Conservation (phyloP, 2,888 invertebrate genomes). For the Leptarthrus brevirostris region DNA sequence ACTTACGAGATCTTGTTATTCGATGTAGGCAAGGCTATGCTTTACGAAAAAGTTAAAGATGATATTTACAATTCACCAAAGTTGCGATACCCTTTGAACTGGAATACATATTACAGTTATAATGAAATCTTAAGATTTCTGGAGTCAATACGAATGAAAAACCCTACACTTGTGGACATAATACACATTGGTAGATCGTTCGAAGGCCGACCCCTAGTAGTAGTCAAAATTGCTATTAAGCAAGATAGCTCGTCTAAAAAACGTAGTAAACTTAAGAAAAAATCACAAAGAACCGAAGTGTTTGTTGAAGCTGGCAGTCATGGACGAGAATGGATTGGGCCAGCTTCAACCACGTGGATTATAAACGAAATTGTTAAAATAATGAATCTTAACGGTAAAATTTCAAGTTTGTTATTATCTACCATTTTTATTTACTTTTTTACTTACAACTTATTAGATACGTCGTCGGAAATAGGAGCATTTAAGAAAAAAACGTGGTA, state of each 20-base stretch:
- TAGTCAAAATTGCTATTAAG: slow-evolving; percentile 74
- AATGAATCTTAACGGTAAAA: slow-evolving; percentile 70
- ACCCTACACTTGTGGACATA: slow-evolving; percentile 75
- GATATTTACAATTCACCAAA: slow-evolving; percentile 57
- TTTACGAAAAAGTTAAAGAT: slow-evolving; percentile 75
- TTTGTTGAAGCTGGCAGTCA: slow-evolving; percentile 86
- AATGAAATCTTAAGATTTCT: slow-evolving; percentile 77
- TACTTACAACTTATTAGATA: too few species aligned
- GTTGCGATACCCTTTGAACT: slow-evolving; percentile 72
- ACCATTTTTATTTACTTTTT: too few species aligned
- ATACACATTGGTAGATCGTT: slow-evolving; percentile 79
- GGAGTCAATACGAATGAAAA: slow-evolving; percentile 74
- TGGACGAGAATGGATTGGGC: slow-evolving; percentile 83
- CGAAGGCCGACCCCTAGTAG: slow-evolving; percentile 77
- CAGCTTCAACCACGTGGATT: slow-evolving; percentile 81
- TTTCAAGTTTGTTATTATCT: too few species aligned
- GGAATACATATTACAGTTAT: slow-evolving; percentile 78
- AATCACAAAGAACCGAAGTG: slow-evolving; percentile 76
- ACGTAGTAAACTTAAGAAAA: slow-evolving; percentile 62
- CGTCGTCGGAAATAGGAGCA: slow-evolving; percentile 60
- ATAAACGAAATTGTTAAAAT: slow-evolving; percentile 76
- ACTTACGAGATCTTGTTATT: slow-evolving; percentile 76
- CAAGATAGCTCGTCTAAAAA: slow-evolving; percentile 59
- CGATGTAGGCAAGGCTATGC: slow-evolving; percentile 80
- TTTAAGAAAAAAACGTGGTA: slow-evolving; percentile 71